Base-by-base conservation (phyloP, 1,140 invertebrate species). In the Homalodisca vitripennis region DNA sequence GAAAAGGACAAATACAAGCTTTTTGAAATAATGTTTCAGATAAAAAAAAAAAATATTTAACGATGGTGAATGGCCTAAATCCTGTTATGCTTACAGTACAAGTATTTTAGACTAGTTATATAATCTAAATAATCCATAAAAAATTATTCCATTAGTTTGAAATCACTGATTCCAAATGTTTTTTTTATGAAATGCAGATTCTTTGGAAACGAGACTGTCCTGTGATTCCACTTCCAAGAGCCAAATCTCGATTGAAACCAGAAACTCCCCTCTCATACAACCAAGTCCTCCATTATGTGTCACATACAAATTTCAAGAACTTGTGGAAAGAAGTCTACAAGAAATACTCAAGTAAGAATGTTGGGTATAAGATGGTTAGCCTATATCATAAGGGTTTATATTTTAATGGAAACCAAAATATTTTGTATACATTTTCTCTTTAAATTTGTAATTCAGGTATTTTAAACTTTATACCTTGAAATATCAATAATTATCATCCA, bases 301-400 rank as follows among this genome's bases (percentile, higher is more conserved):
- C 89, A 0, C 86, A 91, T 76, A 90, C 85, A 32, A 94, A 93
- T 82, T 90, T 91, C 75, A 86, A 88, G 75, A 92, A 91, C 79
- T 80, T 93, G 65, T 94, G 92, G 92, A 92, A 92, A 78, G 87
- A 92, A 74, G 86, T 89, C 3, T 92, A 89, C 75, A 92, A 91
- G 75, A 92, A 90, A 81, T 91, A 91, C 80, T 85, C 82, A 69
- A 82, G 85, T 81, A 83, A 81, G 75, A 82, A 22, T 14, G 20
- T 22, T 29, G 29, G 26, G 24, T 55, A 20, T 17, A 6, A 20
- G 17, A 12, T 12, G 51, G 17, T 20, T 55, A 12, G 17, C 24
- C 3, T 12, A 55, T 10, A 20, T 6, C 20, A 10, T 6, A 55
- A 20, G 24, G 24, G 17, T 55, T 55, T 55, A 55, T 12, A 55